These are phyloP conservation scores for Helicoverpa armigera DNA, from an alignment of 1,140 invertebrate species.

Conservation along the genomic window DNA sequence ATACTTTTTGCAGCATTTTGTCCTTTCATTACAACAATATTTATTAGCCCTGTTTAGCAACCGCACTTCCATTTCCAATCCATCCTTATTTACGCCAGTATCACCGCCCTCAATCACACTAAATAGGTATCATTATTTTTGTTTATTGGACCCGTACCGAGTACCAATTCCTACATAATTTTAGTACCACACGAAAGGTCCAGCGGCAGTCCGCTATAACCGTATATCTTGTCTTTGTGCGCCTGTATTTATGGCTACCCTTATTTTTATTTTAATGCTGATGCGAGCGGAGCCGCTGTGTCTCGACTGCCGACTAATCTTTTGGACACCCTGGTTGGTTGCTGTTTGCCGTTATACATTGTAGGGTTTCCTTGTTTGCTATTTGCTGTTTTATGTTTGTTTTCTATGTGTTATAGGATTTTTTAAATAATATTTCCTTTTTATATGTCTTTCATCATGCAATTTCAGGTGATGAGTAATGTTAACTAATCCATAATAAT, in stretches of 20 bases:
- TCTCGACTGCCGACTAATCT: slow-evolving; percentile 75
- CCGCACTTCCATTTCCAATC: not conserved
- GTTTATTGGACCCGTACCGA: slow-evolving; percentile 43
- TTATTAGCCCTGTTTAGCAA: slow-evolving; percentile 1
- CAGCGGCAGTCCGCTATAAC: slow-evolving; percentile 75
- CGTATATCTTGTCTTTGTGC: slow-evolving; percentile 85
- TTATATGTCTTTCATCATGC: not conserved
- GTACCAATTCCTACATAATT: slow-evolving; percentile 50
- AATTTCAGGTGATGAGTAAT: too few relatives aligned
- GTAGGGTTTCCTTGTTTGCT: slow-evolving; percentile 35
- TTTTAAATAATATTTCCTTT: not conserved
- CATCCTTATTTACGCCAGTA: not conserved
- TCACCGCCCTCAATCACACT: slow-evolving; percentile 27
- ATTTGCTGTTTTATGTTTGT: slow-evolving; percentile 16
- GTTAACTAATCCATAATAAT: too few relatives aligned
- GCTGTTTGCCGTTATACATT: slow-evolving; percentile 11
- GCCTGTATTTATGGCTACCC: slow-evolving; percentile 81
- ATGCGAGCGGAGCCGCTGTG: slow-evolving; percentile 80
- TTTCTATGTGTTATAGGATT: not conserved
- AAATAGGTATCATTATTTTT: slow-evolving; percentile 50
- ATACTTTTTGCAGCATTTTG: too few relatives aligned
- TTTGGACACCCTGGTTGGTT: slow-evolving; percentile 54
- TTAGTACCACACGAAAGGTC: slow-evolving; percentile 57
- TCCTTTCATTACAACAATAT: not conserved
- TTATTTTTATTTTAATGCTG: slow-evolving; percentile 87